Base-by-base conservation (phyloP, 2,113 vertebrate species). In the Otocyon megalotis region DNA sequence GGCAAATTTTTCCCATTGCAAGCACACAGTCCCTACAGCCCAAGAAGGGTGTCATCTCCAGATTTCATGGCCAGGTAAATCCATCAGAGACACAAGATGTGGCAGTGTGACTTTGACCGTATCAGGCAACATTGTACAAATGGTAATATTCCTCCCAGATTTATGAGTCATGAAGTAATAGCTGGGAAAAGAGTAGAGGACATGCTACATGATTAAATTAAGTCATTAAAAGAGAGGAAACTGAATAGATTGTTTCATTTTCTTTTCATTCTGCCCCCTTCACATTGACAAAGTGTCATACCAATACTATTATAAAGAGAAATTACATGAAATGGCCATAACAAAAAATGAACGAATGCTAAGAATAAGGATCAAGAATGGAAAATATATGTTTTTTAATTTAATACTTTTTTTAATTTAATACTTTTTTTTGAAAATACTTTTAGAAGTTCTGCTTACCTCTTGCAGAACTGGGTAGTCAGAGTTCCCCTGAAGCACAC, bases 91-190 rank as follows among this genome's bases (percentile, higher is more conserved):
- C 16, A 63, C 3, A 83, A 90, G 53, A 80, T 19, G 50, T 4
- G 53, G 28, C 0, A 76, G 32, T 50, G 17, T 86, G 50, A 63
- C 32, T 94, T 63, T 94, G 13, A 85, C 48, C 26, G 2, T 26
- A 74, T 58, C 3, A 7, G 8, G 12, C 13, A 85, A 50, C 19
- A 85, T 13, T 85, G 9, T 16, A 48, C 10, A 60, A 20, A 1
- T 60, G 24, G 17, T 54, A 84, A 71, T 60, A 84, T 65, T 83
- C 9, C 35, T 81, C 19, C 14, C 58, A 67, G 17, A 88, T 93
- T 93, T 93, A 85, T 77, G 58, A 97, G 63, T 89, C 26, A 53
- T 32, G 16, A 94, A 37, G 11, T 32, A 86, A 79, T 90, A 90
- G 11, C 32, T 79, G 16, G 56, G 62, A 95, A 69, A 88, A 4